Evolutionary conservation across 2,113 vertebrate genomes (phyloP).

Genomic region (Aleadryas rufinucha): DNA sequence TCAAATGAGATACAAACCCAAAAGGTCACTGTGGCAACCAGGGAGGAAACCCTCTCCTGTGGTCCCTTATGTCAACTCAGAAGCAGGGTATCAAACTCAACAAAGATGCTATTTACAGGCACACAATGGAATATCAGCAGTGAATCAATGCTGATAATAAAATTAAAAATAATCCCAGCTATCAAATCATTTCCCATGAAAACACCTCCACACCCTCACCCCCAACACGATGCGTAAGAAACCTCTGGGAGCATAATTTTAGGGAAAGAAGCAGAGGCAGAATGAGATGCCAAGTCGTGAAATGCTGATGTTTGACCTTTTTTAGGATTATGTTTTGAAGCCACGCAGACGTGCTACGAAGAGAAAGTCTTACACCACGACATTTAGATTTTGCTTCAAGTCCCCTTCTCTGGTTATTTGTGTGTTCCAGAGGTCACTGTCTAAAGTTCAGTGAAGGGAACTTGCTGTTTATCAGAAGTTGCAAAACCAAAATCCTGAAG

Average conservation of each 20-base stretch:
- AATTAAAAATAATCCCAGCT: neutral
- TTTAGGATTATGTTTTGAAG: neutral
- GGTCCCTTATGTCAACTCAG: neutral
- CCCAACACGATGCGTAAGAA: neutral
- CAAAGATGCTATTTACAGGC: neutral
- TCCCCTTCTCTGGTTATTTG: neutral
- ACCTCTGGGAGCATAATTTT: neutral
- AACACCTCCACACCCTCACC: neutral
- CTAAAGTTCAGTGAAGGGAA: neutral
- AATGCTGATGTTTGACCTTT: neutral
- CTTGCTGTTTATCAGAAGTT: neutral
- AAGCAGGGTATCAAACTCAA: neutral
- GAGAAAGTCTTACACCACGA: neutral
- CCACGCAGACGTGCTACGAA: neutral
- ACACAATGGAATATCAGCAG: neutral
- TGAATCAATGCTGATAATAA: neutral
- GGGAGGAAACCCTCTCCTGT: neutral
- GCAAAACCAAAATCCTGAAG: neutral
- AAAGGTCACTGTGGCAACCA: neutral
- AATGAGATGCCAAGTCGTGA: neutral
- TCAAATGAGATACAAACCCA: neutral
- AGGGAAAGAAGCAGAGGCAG: neutral
- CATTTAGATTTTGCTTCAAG: neutral
- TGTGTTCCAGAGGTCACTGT: neutral
- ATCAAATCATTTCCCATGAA: neutral